Conservation (phyloP, 2,888 invertebrate genomes). For the Orchestes rusci region DNA sequence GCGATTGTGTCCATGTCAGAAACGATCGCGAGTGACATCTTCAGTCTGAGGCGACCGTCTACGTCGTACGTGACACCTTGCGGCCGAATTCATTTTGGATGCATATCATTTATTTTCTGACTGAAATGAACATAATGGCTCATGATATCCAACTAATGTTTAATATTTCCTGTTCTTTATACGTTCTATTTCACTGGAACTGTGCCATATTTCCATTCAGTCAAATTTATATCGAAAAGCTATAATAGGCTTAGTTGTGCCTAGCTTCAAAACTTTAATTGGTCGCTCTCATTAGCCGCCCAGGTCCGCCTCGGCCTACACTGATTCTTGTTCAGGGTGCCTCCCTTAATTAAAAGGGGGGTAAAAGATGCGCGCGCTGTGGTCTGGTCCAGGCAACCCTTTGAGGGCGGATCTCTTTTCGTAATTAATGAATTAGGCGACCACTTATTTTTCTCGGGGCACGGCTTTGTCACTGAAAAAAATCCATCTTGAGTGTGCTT, state of each 20-base stretch:
- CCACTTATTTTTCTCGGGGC: not conserved
- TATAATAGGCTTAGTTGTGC: too few species aligned
- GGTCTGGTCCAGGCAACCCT: constrained; percentile 3
- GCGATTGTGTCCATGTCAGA: constrained; percentile 39
- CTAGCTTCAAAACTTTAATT: too few species aligned
- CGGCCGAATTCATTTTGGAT: constrained; percentile 9
- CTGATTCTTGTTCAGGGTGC: too few species aligned
- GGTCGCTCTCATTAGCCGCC: constrained; percentile 1
- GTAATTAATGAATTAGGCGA: not conserved
- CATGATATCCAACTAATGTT: too few species aligned
- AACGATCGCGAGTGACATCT: constrained; percentile 36
- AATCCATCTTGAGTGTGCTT: too few species aligned
- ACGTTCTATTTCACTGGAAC: too few species aligned
- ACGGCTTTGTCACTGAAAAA: not conserved
- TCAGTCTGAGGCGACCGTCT: constrained; percentile 31
- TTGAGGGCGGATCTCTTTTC: constrained; percentile 7
- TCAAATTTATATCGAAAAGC: too few species aligned
- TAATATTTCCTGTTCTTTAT: too few species aligned
- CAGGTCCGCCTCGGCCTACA: too few species aligned
- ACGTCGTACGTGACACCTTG: constrained; percentile 17
- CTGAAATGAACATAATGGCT: too few species aligned
- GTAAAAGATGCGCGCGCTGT: constrained; percentile 5
- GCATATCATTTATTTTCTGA: too few species aligned
- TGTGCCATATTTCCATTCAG: too few species aligned
- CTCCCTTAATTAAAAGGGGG: constrained; percentile 1